These are phyloP conservation scores for Grallaria varia DNA, from an alignment of 2,113 vertebrate species.

Conservation along the genomic window DNA sequence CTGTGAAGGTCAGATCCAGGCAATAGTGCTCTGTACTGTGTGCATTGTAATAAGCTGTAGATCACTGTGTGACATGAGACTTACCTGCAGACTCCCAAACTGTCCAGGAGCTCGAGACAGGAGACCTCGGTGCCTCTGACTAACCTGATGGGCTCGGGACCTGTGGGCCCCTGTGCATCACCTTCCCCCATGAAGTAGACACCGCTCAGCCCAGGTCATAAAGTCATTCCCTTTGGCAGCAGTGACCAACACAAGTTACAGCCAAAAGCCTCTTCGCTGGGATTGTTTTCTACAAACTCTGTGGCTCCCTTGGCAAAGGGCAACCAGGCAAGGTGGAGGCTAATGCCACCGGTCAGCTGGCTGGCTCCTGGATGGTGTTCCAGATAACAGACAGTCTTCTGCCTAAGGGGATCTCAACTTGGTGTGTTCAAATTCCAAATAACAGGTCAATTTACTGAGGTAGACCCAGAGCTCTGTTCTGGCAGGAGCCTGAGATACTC, in stretches of 20 bases:
- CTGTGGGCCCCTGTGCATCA: background rate
- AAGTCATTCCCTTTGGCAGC: background rate
- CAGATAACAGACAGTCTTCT: background rate
- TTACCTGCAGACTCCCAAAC: background rate
- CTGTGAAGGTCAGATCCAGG: background rate
- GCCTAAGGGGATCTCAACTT: background rate
- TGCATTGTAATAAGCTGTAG: background rate
- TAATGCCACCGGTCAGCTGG: background rate
- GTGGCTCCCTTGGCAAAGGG: background rate
- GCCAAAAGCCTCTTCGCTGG: background rate
- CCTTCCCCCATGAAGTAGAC: background rate
- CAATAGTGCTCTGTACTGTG: rapidly evolving
- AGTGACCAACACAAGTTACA: background rate
- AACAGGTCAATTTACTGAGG: background rate
- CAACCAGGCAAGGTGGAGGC: background rate
- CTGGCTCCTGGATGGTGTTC: background rate
- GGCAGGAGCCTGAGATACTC: background rate
- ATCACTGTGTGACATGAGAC: background rate
- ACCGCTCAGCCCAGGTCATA: background rate
- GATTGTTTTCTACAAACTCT: background rate
- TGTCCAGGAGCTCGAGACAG: background rate
- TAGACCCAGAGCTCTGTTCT: background rate
- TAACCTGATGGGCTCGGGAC: background rate
- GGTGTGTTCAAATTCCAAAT: background rate
- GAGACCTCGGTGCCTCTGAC: background rate